phyloP scores from a whole-genome alignment of 2,797 vertebrate genomes.

The Graptemys geographica region DNA sequence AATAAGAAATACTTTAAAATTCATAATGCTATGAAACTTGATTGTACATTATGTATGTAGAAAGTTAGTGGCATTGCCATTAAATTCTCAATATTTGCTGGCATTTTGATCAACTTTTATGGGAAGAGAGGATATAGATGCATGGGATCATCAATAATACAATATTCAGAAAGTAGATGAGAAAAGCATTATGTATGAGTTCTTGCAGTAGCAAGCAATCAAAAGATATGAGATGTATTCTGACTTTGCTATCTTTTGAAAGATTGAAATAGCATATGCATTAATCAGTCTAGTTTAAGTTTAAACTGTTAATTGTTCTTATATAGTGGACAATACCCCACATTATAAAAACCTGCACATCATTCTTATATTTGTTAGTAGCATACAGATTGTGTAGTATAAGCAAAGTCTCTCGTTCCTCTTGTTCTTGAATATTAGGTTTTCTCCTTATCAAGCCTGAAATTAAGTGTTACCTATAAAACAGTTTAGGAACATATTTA shows the following conservation, averaged over 20 bases:
- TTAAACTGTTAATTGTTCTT: background rate
- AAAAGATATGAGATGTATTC: background rate
- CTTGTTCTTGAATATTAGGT: background rate
- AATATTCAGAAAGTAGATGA: background rate
- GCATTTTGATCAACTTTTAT: background rate
- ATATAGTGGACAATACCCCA: background rate
- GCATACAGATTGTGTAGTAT: background rate
- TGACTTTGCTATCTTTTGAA: background rate
- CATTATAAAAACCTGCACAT: background rate
- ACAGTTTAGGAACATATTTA: background rate
- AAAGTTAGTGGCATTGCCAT: background rate
- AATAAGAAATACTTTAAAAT: background rate
- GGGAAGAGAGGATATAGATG: background rate
- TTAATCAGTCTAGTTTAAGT: background rate
- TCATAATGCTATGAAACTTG: background rate
- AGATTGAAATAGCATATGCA: background rate
- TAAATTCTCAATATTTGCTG: background rate
- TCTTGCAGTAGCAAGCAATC: background rate
- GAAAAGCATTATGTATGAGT: background rate
- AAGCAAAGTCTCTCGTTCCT: background rate
- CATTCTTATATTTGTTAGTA: background rate
- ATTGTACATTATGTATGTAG: background rate
- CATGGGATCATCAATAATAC: background rate
- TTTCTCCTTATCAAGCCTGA: background rate
- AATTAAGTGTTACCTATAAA: background rate